A percentile compares a stretch with the other conserved stretches of the same genome.
Evolutionary conservation across 2,888 invertebrate species (phyloP).

Genomic region (Syritta pipiens): DNA sequence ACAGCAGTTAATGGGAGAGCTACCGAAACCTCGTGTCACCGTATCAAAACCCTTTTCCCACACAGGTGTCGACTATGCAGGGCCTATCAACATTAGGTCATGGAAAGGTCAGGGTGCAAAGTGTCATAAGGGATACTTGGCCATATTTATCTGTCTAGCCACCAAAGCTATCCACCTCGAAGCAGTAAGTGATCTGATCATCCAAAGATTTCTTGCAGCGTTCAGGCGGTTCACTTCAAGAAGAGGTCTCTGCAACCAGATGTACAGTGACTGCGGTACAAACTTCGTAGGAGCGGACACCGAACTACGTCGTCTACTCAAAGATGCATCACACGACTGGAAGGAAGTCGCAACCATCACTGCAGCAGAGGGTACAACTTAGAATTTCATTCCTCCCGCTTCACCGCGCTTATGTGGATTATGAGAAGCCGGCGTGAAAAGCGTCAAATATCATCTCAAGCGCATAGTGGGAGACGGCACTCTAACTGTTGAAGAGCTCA

Average conservation of each 20-base stretch:
- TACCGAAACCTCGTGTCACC: not conserved
- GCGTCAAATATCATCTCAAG: not conserved
- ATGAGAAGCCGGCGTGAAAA: slow-evolving; percentile 5
- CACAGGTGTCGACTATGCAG: slow-evolving; percentile 7
- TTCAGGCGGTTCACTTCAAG: slow-evolving; percentile 72
- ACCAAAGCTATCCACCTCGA: slow-evolving; percentile 68
- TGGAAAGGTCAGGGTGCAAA: not conserved
- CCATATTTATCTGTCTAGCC: slow-evolving; percentile 71
- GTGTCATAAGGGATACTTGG: slow-evolving; percentile 57
- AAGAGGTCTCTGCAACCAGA: too few relatives aligned
- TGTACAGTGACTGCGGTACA: slow-evolving; percentile 73
- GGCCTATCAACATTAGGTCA: not conserved
- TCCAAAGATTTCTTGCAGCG: slow-evolving; percentile 70
- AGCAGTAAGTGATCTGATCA: slow-evolving; percentile 46
- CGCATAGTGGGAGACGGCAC: not conserved
- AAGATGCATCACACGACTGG: not conserved
- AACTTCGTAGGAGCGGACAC: slow-evolving; percentile 73
- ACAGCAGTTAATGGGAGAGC: too few relatives aligned
- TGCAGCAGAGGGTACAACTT: slow-evolving; percentile 51
- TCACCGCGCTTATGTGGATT: slow-evolving; percentile 30
- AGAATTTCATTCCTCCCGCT: slow-evolving; percentile 71
- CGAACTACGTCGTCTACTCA: too few relatives aligned
- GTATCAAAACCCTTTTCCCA: not conserved
- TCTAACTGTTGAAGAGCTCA: slow-evolving; percentile 24
- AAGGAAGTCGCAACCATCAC: not conserved